phyloP scores from a whole-genome alignment of 2,888 invertebrate genomes.

The Apamea monoglypha region DNA sequence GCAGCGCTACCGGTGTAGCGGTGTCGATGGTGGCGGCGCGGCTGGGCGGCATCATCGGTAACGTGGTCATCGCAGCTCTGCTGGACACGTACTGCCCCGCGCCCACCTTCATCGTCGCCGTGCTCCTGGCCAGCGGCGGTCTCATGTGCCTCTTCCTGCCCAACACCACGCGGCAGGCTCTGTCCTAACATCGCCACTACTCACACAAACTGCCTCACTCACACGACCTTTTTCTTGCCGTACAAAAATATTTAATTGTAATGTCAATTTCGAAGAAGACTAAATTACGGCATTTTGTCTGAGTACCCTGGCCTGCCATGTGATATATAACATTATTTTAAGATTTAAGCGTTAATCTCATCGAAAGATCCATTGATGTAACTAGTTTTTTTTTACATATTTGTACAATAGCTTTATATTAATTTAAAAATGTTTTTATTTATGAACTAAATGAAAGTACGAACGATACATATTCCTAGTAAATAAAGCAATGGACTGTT shows the following conservation, averaged over 20 bases:
- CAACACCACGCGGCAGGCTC: conserved; percentile 96
- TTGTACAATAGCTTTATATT: conserved; percentile 83
- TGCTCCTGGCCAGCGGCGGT: conserved; percentile 96
- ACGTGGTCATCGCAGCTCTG: conserved; percentile 96
- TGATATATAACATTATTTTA: conserved; percentile 68
- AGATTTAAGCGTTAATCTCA: conserved; percentile 67
- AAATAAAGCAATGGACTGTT: conserved; percentile 73
- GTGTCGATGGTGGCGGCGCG: conserved; percentile 97
- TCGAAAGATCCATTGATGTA: conserved; percentile 79
- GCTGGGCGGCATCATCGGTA: conserved; percentile 96
- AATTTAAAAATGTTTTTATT: conserved; percentile 75
- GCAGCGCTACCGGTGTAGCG: conserved; percentile 96
- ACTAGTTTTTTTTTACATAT: conserved; percentile 78
- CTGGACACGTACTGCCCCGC: conserved; percentile 97
- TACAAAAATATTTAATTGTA: conserved; percentile 58
- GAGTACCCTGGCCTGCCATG: conserved; percentile 66
- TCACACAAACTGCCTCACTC: conserved; percentile 30
- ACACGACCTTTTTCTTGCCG: conserved; percentile 43
- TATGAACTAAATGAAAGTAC: conserved; percentile 75
- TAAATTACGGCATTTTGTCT: conserved; percentile 58
- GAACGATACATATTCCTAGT: conserved; percentile 69
- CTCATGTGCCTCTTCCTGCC: conserved; percentile 96
- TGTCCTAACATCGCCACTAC: conserved; percentile 79
- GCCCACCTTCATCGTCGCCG: conserved; percentile 97
- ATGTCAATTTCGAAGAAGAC: conserved; percentile 59